Evolutionary conservation across 2,888 invertebrate genomes (phyloP).

Genomic region (Amiota communis): DNA sequence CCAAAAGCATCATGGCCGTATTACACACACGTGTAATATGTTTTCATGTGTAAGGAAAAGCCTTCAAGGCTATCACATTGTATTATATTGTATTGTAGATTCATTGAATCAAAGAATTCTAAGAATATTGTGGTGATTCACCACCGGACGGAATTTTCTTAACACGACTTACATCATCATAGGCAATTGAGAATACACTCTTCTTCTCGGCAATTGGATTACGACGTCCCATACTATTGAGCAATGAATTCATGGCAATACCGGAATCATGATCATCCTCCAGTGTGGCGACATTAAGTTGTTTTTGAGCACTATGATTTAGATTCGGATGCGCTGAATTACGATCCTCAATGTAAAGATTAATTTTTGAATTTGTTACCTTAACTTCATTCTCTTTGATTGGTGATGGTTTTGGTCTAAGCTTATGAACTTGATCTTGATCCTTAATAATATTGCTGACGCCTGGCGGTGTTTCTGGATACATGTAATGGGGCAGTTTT

Average conservation of each 20-base stretch:
- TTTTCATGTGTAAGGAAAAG: slow-evolving; percentile 41
- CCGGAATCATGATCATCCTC: slow-evolving; percentile 86
- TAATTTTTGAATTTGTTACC: slow-evolving; percentile 67
- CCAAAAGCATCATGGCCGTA: background rate
- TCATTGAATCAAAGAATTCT: slow-evolving; percentile 38
- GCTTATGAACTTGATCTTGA: slow-evolving; percentile 38
- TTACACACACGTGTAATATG: background rate
- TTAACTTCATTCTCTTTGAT: slow-evolving; percentile 73
- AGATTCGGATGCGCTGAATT: slow-evolving; percentile 58
- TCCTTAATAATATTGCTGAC: slow-evolving; percentile 45
- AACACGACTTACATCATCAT: slow-evolving; percentile 88
- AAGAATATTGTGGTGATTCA: slow-evolving; percentile 80
- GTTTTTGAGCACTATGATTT: slow-evolving; percentile 68
- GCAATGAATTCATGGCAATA: slow-evolving; percentile 81
- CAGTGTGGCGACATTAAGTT: slow-evolving; percentile 76
- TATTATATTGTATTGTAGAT: slow-evolving; percentile 36
- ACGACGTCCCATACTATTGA: slow-evolving; percentile 77
- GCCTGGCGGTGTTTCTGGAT: slow-evolving; percentile 74
- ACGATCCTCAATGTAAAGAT: slow-evolving; percentile 61
- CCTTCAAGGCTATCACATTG: slow-evolving; percentile 64
- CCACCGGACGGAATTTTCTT: slow-evolving; percentile 87
- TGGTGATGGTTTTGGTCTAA: slow-evolving; percentile 70
- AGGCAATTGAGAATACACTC: slow-evolving; percentile 93
- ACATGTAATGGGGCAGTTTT: slow-evolving; percentile 78
- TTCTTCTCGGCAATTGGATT: slow-evolving; percentile 88